These are phyloP conservation scores for Spodoptera exigua DNA, from an alignment of 2,888 invertebrate species.

Conservation along the genomic window DNA sequence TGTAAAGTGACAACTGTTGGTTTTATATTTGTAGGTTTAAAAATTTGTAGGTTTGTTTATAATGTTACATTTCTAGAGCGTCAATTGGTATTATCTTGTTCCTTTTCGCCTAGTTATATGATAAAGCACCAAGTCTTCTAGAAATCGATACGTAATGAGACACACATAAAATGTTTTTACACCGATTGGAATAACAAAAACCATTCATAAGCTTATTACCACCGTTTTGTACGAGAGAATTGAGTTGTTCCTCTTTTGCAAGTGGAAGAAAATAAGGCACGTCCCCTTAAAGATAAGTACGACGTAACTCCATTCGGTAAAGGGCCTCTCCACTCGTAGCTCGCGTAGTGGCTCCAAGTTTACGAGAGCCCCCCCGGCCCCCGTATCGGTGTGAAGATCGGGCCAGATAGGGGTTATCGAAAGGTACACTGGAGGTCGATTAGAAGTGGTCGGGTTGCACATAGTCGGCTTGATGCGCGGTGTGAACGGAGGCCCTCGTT, in stretches of 20 bases:
- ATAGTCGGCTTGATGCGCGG: constrained; percentile 84
- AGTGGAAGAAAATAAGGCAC: constrained; percentile 86
- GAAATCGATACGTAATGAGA: constrained; percentile 29
- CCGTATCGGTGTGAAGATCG: constrained; percentile 74
- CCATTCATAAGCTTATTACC: constrained; percentile 74
- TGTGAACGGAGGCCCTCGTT: constrained; percentile 87
- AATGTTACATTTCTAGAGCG: too few relatives aligned
- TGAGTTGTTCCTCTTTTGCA: constrained; percentile 79
- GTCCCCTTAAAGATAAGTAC: constrained; percentile 87
- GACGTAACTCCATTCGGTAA: constrained; percentile 88
- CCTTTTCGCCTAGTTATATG: too few relatives aligned
- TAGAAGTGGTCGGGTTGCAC: constrained; percentile 76
- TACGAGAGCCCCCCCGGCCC: constrained; percentile 74
- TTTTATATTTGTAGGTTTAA: too few relatives aligned
- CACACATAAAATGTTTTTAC: constrained; percentile 56
- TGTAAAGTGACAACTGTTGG: too few relatives aligned
- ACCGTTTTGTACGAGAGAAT: constrained; percentile 76
- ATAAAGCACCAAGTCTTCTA: background rate
- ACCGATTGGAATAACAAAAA: constrained; percentile 65
- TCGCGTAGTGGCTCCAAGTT: constrained; percentile 79
- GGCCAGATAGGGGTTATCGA: constrained; percentile 76
- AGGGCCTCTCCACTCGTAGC: constrained; percentile 85
- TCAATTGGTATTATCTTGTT: too few relatives aligned
- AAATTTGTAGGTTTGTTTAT: too few relatives aligned
- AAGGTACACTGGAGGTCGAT: constrained; percentile 76